Evolutionary conservation across 2,797 vertebrate species (phyloP).

Genomic region (Eurystomus glaucurus): DNA sequence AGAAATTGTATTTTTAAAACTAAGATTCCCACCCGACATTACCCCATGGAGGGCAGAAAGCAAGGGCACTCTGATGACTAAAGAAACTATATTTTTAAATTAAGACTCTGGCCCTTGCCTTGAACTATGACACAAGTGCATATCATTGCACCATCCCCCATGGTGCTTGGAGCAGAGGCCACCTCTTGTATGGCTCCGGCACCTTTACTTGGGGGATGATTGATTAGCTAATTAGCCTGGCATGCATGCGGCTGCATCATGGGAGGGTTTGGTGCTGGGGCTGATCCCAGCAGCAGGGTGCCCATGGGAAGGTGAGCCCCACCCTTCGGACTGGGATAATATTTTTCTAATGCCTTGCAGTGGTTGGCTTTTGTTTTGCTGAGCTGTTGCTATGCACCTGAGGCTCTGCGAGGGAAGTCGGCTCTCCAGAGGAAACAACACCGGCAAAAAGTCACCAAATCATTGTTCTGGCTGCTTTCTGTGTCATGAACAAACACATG

Average conservation of each 20-base stretch:
- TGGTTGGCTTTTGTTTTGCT: conserved; percentile 62
- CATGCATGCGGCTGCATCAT: neutral
- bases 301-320: neutral
- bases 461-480: conserved; percentile 50
- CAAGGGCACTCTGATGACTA: rapidly evolving
- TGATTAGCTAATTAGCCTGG: neutral
- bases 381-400: conserved; percentile 71
- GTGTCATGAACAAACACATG: conserved; percentile 49
- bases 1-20: neutral
- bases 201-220: neutral
- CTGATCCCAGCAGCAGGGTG: neutral
- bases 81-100: neutral
- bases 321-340: conserved; percentile 1
- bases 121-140: rapidly evolving
- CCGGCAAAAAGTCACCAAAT: conserved; percentile 56
- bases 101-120: rapidly evolving
- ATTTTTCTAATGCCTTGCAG: conserved; percentile 16
- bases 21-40: neutral
- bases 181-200: rapidly evolving
- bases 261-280: neutral
- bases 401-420: conserved; percentile 3
- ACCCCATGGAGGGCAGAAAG: neutral
- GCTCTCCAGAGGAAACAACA: conserved; percentile 8
- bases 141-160: neutral
- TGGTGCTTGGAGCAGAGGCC: neutral